phyloP scores from a whole-genome alignment of 2,888 invertebrate species.

The Drosophila melanosoma region DNA sequence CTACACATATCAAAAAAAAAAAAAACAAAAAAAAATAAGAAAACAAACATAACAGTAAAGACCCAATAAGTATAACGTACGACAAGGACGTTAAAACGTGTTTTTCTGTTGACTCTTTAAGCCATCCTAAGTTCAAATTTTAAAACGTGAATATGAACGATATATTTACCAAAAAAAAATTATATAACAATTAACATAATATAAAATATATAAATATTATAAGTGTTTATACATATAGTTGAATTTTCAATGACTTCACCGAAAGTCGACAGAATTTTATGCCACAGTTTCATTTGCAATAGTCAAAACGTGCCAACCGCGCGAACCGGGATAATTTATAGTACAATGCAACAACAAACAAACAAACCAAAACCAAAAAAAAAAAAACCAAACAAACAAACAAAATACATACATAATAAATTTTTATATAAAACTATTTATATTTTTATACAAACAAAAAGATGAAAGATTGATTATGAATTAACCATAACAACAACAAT shows the following conservation, averaged over 20 bases:
- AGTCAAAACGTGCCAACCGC: constrained; percentile 77
- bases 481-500: constrained; percentile 57
- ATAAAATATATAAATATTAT: constrained; percentile 65
- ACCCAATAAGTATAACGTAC: constrained; percentile 19
- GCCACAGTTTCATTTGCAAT: constrained; percentile 85
- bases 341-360: constrained; percentile 83
- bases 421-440: constrained; percentile 79
- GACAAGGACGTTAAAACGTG: constrained; percentile 22
- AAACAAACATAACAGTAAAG: constrained; percentile 19
- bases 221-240: constrained; percentile 68
- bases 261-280: constrained; percentile 50
- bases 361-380: constrained; percentile 62
- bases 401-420: constrained; percentile 71
- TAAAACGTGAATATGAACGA: constrained; percentile 51
- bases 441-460: constrained; percentile 84
- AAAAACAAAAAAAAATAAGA: constrained; percentile 16
- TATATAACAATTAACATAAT: constrained; percentile 49
- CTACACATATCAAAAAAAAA: constrained; percentile 66
- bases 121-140: constrained; percentile 79
- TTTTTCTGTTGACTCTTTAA: constrained; percentile 67
- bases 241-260: constrained; percentile 57
- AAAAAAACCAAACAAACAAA: constrained; percentile 61
- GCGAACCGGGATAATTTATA: constrained; percentile 86
- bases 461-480: constrained; percentile 43
- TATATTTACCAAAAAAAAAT: constrained; percentile 58